Base-by-base conservation (phyloP, 2,888 invertebrate species). In the Tineola bisselliella region DNA sequence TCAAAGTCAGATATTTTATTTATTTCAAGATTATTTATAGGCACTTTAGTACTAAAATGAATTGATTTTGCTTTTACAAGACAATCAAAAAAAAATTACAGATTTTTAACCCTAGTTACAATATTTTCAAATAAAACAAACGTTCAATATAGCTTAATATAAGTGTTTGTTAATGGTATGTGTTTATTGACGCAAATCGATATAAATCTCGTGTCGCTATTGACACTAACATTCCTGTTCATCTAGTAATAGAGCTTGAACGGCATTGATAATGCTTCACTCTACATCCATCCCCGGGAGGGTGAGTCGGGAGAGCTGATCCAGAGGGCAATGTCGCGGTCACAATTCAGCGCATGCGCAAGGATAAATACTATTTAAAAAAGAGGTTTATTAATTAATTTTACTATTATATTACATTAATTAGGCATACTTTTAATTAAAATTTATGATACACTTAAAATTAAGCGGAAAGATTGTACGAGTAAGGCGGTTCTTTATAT, bases 301-400 rank as follows among this genome's bases (percentile, higher is more conserved):
- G n/a, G 17, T 10, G 48, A 15, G 48, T 17, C 1, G 48, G 48
- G 48, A n/a, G 11, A 38, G 48, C 15, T 17, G 15, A 48, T 48
- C 17, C 10, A 48, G 48, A 48, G 48, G 48, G 48, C 48, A 48
- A 48, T 48, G 48, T 48, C 48, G 48, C 48, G 48, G 17, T 17
- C 48, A n/a, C 15, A 3, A 48, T n/a, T 13, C n/a, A 10, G 48
- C 48, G 15, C 48, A 48, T 48, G 48, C 48, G 48, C 48, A 17
- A 17, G 15, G 48, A 2, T 17, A 48, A 48, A 15, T 15, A 6
- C 10, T 38, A 10, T 38, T 38, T 4, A 25, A 25, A 6, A 2
- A 25, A 2, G 2, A 4, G 25, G 4, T 25, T 25, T 25, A 25
- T 25, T 25, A 25, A 25, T 25, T 25, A 25, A 4, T 25, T 4